Conservation (phyloP, 2,888 invertebrate genomes). For the Chouioia cunea region DNA sequence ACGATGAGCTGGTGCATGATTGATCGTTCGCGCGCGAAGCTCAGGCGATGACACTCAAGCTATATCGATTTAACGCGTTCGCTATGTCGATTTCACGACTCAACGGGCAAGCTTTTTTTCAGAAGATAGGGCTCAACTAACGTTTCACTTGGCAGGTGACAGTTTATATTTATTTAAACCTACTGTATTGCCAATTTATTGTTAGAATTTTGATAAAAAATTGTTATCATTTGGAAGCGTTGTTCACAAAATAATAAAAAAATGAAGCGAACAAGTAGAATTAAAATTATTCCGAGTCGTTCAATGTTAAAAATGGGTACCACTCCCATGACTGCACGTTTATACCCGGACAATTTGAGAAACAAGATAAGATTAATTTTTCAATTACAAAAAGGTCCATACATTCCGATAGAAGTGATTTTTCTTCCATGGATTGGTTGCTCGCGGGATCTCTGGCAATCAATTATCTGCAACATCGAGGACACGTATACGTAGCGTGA, state of each 20-base stretch:
- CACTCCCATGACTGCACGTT: not conserved
- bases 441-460: not conserved
- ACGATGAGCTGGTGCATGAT: slow-evolving; percentile 20
- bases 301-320: not conserved
- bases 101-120: slow-evolving; percentile 20
- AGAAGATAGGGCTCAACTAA: not conserved
- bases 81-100: slow-evolving; percentile 38
- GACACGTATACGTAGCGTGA: not conserved
- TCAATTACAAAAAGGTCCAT: slow-evolving; percentile 11
- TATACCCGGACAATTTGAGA: slow-evolving; percentile 3
- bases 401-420: not conserved
- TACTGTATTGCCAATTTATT: no score
- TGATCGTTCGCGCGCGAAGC: slow-evolving; percentile 13
- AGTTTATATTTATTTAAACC: not conserved
- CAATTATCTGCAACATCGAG: slow-evolving; percentile 15
- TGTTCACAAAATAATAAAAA: no score
- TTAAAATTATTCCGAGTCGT: no score
- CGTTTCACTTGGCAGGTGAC: slow-evolving; percentile 23
- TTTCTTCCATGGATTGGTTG: not conserved
- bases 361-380: slow-evolving; percentile 25
- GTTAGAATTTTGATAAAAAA: no score
- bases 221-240: no score
- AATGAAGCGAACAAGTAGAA: no score
- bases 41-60: not conserved
- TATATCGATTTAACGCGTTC: slow-evolving; percentile 36